A percentile compares a stretch with the other conserved stretches of the same genome.
phyloP scores from a whole-genome alignment of 2,113 vertebrate species.

The Laticauda laticaudata region DNA sequence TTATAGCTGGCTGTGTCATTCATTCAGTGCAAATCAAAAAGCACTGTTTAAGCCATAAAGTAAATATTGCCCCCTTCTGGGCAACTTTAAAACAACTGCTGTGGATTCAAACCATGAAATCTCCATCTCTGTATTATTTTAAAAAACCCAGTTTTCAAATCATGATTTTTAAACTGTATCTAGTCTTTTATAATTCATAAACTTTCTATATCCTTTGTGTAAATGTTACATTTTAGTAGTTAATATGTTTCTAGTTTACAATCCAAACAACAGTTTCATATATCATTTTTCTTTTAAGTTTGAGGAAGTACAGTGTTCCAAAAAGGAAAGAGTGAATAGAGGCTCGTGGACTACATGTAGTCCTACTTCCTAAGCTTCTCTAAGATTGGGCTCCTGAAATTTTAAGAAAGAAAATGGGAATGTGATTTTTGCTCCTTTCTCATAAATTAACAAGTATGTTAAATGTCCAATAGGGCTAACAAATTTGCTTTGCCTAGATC shows the following conservation, averaged over 20 bases:
- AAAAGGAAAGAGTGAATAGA: background rate
- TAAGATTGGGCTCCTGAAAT: background rate
- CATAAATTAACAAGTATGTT: background rate
- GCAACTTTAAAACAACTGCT: background rate
- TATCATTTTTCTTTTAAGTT: background rate
- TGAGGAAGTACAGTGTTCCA: background rate
- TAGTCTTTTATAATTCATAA: background rate
- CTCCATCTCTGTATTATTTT: background rate
- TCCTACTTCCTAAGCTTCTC: background rate
- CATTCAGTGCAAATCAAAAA: fast-evolving
- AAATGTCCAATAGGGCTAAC: background rate
- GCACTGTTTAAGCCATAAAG: background rate
- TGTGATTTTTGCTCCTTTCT: background rate
- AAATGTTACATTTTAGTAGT: background rate
- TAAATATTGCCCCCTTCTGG: constrained; percentile 48
- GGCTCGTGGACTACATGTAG: background rate
- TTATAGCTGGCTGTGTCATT: too few species aligned
- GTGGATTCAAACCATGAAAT: fast-evolving
- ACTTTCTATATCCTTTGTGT: background rate
- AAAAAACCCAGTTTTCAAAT: background rate
- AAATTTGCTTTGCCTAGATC: background rate
- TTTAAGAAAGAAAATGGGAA: background rate
- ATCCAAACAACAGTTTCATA: background rate
- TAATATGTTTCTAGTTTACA: background rate
- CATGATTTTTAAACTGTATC: background rate